Percentiles rank a stretch among this genome's conserved stretches.
Conservation (phyloP, 2,888 invertebrate genomes). For the Calephelis perditalis region DNA sequence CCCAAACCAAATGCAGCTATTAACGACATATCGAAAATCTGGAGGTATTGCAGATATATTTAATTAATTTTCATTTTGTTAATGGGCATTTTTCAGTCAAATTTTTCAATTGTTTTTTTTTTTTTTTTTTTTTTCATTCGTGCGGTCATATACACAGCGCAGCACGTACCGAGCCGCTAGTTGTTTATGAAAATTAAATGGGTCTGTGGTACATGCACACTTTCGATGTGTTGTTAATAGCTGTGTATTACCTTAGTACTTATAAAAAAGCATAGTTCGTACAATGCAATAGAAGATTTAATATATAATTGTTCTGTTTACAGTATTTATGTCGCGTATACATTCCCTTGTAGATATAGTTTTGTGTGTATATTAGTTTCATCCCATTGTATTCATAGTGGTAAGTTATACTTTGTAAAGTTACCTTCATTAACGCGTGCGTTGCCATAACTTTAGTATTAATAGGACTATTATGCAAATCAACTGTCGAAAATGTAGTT, state of each 20-base stretch:
- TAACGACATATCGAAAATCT: too few relatives aligned
- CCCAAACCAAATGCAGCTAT: too few relatives aligned
- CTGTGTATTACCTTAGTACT: too few relatives aligned
- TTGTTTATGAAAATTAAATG: too few relatives aligned
- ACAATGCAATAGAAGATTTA: constrained; percentile 15
- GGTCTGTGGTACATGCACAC: background rate
- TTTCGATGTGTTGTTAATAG: constrained; percentile 37
- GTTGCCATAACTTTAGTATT: constrained; percentile 69
- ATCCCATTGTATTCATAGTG: constrained; percentile 42
- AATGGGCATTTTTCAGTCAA: too few relatives aligned
- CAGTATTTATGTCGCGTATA: constrained; percentile 31
- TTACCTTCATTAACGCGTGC: constrained; percentile 61
- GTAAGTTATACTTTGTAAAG: constrained; percentile 50
- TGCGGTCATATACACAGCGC: too few relatives aligned
- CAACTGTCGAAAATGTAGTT: constrained; percentile 1
- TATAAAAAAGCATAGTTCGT: constrained; percentile 20
- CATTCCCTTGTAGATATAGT: constrained; percentile 52
- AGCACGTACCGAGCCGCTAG: too few relatives aligned
- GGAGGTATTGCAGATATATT: too few relatives aligned
- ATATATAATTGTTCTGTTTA: constrained; percentile 12
- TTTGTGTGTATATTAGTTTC: constrained; percentile 58
- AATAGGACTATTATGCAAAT: constrained; percentile 27
- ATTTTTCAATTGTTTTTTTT: too few relatives aligned
- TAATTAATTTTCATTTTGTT: too few relatives aligned
- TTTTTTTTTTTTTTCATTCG: too few relatives aligned